Conservation (phyloP, 2,888 invertebrate genomes). For the Strigamia crassipes region DNA sequence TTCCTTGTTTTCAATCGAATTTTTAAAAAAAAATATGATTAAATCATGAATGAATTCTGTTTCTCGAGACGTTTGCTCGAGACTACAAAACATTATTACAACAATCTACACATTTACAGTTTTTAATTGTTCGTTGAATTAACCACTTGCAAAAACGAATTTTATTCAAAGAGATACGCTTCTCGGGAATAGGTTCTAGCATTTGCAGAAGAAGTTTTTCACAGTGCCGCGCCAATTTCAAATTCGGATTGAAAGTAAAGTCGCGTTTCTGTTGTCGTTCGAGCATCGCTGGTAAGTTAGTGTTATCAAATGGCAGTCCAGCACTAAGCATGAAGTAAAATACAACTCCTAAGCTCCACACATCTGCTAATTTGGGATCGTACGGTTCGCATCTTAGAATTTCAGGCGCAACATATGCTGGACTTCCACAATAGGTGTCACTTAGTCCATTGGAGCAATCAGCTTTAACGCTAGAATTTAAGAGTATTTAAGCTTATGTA, state of each 20-base stretch:
- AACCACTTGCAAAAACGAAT: constrained; percentile 1
- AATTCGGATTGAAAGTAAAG: neutral
- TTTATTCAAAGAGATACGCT: neutral
- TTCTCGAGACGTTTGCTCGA: neutral
- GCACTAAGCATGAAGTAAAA: constrained; percentile 22
- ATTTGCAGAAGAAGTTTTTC: neutral
- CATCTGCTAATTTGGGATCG: constrained; percentile 24
- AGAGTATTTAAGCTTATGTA: neutral
- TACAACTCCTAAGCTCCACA: constrained; percentile 44
- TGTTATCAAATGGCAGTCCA: constrained; percentile 36
- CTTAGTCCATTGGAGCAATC: neutral
- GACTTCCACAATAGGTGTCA: constrained; percentile 43
- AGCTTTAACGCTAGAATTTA: neutral
- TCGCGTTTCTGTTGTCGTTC: constrained; percentile 23
- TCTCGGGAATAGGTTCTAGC: neutral
- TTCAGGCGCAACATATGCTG: constrained; percentile 44
- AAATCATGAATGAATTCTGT: neutral
- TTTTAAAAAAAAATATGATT: neutral
- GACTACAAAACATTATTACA: neutral
- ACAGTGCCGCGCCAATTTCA: neutral
- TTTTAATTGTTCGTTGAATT: neutral
- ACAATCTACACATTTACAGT: neutral
- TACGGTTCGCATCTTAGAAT: constrained; percentile 23
- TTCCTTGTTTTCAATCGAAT: neutral
- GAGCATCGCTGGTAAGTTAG: neutral